Evolutionary conservation across 2,113 vertebrate genomes (phyloP), one percentile per base, ranked within the genome.

Genomic region (Anoura caudifer): DNA sequence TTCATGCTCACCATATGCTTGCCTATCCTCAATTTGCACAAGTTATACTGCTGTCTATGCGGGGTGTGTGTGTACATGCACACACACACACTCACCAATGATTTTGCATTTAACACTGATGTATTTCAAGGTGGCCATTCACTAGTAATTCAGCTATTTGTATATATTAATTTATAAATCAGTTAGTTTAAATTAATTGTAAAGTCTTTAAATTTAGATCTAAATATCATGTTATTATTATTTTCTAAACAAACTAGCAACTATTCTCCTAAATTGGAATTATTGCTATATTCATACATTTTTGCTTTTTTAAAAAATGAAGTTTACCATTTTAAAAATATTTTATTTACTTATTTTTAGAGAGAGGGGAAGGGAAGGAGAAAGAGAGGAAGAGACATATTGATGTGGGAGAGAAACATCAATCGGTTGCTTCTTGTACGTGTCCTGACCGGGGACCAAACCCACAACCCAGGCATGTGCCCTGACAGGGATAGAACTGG

Each of bases 1-100:
- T 88, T 33, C 80, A 88, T 87, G 75, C 88, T 96, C 92, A 96
- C 87, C 93, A 92, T 96, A 96, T 87, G 92, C 33, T 94, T 97
- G 56, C 79, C 70, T 96, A 76, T 94, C 69, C 85, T 97, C 79
- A 73, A 24, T 96, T 59, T 96, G 82, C 47, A 94, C 63, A 72
- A 97, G 38, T 69, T 80, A 61, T 70, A 75, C 41, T 94, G 28
- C 90, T 95, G 14, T 63, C 54, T n/a, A n/a, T n/a, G n/a, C n/a
- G n/a, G n/a, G n/a, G n/a, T n/a, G n/a, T n/a, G n/a, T n/a, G n/a
- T n/a, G n/a, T n/a, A n/a, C n/a, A n/a, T n/a, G n/a, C n/a, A n/a
- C n/a, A n/a, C n/a, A n/a, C n/a, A n/a, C n/a, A n/a, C n/a, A 43
- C 33, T 88, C 45, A 43, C 20, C 75, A 81, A 38, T 31, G 5